Base-by-base conservation (phyloP, 2,797 vertebrate species). In the Phoebastria nigripes region DNA sequence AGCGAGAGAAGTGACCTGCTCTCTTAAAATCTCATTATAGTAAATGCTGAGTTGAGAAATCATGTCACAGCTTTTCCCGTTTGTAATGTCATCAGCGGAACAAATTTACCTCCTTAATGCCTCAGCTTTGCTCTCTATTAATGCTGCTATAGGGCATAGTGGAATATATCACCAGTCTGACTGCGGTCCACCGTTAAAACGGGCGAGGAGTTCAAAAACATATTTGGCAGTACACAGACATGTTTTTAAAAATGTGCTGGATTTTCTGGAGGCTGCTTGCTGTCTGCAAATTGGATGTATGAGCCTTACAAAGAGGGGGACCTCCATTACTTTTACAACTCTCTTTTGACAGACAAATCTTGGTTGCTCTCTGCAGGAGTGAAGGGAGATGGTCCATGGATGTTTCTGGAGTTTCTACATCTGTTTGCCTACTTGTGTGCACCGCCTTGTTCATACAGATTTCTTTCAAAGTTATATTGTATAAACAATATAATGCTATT, bases 1-100 rank as follows among this genome's bases (percentile, higher is more conserved):
- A 81, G 52, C 0, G 0, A 51, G 61, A 71, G 61, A 82, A 93
- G 74, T 37, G 72, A 67, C 31, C 58, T 66, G 70, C 72, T 94
- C 58, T 83, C 58, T 82, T 85, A 70, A 66, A 95, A 89, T 78
- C 73, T 88, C 73, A 28, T 87, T 70, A n/a, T 2, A 67, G 67
- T 37, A 15, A 89, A 77, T 37, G 55, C 62, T 61, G 90, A 63
- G 67, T 39, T 89, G 90, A 80, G 89, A 78, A 93, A 87, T 35
- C 13, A 7, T 61, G 61, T 83, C 89, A 74, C 90, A 89, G 88
- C 78, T 92, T 89, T 89, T 85, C 37, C 86, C 24, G 2, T 65
- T 78, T 71, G 59, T 82, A n/a, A 37, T 89, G 71, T 66, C 52
- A 8, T 55, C 69, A 26, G 49, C 47, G 71, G 69, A 42, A 72